These are phyloP conservation scores for Lethenteron reissneri DNA, from an alignment of 2,113 vertebrate genomes.

Conservation along the genomic window DNA sequence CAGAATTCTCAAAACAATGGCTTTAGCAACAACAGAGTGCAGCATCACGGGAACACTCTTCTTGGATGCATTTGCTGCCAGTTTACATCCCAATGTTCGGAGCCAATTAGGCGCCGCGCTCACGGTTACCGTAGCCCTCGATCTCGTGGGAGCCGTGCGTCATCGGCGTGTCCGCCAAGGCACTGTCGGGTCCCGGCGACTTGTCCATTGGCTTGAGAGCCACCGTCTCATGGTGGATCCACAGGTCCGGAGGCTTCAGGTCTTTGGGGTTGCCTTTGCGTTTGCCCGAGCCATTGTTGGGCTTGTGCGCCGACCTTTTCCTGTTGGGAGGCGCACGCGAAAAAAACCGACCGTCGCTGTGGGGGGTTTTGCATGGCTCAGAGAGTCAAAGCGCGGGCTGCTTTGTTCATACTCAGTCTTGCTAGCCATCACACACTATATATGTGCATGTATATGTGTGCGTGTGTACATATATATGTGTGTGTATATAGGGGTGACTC, in stretches of 20 bases:
- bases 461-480: no score
- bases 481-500: no score
- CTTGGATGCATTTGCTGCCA: not conserved
- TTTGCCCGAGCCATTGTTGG: slow-evolving; percentile 29
- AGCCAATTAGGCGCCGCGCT: slow-evolving; percentile 64
- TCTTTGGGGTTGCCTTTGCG: slow-evolving; percentile 82
- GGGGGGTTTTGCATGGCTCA: no score
- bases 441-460: no score
- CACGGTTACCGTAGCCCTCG: slow-evolving; percentile 57
- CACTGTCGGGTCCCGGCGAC: slow-evolving; percentile 30
- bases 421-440: no score
- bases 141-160: slow-evolving; percentile 52
- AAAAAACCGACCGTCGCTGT: not conserved
- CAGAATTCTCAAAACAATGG: not conserved
- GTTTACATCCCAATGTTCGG: slow-evolving; percentile 42
- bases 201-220: slow-evolving; percentile 92
- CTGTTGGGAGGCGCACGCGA: slow-evolving; percentile 18
- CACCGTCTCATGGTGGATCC: slow-evolving; percentile 95
- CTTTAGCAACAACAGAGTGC: not conserved
- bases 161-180: slow-evolving; percentile 39
- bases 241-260: slow-evolving; percentile 64
- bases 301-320: slow-evolving; percentile 48
- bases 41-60: not conserved
- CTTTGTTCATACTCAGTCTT: no score
- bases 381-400: no score